A percentile compares a stretch with the other conserved stretches of the same genome.
Conservation (phyloP, 2,797 vertebrate species). For the Phataginus tetradactyla region DNA sequence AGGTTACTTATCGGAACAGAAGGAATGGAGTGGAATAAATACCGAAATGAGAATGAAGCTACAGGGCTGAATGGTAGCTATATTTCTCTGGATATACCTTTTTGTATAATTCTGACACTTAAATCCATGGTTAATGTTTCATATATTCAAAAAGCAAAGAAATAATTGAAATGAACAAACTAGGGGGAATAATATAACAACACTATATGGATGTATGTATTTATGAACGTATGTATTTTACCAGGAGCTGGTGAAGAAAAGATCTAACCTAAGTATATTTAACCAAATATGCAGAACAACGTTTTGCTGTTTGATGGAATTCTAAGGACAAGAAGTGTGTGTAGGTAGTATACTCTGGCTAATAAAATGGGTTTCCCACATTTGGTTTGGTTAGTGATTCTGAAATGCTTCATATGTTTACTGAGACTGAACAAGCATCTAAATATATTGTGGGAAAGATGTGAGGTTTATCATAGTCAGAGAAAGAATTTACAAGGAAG, state of each 20-base stretch:
- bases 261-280: background rate
- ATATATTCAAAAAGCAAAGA: background rate
- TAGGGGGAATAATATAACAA: too few relatives aligned
- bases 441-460: background rate
- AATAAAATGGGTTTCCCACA: background rate
- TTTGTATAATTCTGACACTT: background rate
- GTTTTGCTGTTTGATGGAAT: background rate
- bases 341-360: background rate
- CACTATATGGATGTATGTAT: too few relatives aligned
- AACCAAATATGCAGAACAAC: background rate
- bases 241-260: background rate
- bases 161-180: background rate
- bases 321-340: background rate
- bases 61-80: background rate
- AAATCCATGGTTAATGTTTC: background rate
- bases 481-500: background rate
- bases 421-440: background rate
- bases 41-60: background rate
- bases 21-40: background rate
- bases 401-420: background rate
- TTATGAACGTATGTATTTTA: too few relatives aligned
- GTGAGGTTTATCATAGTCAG: background rate
- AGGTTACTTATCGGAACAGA: background rate
- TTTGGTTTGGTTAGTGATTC: background rate
- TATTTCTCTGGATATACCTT: background rate